Evolutionary conservation across 2,113 vertebrate genomes (phyloP).

Genomic region (Leiothrix lutea): DNA sequence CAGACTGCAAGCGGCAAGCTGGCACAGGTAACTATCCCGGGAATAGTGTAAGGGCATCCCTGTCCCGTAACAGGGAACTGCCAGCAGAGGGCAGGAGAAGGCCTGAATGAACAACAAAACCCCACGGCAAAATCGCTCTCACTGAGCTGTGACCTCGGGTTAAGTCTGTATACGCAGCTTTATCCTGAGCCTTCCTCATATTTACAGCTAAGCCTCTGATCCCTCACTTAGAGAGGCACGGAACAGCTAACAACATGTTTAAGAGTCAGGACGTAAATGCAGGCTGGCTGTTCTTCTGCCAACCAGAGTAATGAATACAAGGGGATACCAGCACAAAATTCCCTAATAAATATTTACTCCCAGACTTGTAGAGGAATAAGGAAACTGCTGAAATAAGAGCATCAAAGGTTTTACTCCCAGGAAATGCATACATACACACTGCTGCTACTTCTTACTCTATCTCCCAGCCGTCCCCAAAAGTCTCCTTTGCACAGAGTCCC

Average conservation of each 20-base stretch:
- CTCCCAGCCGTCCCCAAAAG: background rate
- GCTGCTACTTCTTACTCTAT: background rate
- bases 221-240: background rate
- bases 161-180: background rate
- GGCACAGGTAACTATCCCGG: background rate
- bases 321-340: background rate
- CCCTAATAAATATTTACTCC: background rate
- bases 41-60: accelerated
- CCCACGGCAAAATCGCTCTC: background rate
- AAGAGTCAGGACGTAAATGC: background rate
- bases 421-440: background rate
- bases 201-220: background rate
- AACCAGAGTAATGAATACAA: background rate
- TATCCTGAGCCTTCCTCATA: background rate
- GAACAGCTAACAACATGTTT: background rate
- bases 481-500: background rate
- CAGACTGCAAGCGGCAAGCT: background rate
- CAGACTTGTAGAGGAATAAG: background rate
- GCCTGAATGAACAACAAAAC: background rate
- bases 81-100: conserved; percentile 32
- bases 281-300: background rate
- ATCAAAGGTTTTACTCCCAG: background rate
- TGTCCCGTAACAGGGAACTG: background rate
- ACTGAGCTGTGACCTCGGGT: background rate
- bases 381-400: background rate